Evolutionary conservation across 2,113 vertebrate species (phyloP), one percentile per base, ranked within the genome.

Genomic region (Motacilla alba): DNA sequence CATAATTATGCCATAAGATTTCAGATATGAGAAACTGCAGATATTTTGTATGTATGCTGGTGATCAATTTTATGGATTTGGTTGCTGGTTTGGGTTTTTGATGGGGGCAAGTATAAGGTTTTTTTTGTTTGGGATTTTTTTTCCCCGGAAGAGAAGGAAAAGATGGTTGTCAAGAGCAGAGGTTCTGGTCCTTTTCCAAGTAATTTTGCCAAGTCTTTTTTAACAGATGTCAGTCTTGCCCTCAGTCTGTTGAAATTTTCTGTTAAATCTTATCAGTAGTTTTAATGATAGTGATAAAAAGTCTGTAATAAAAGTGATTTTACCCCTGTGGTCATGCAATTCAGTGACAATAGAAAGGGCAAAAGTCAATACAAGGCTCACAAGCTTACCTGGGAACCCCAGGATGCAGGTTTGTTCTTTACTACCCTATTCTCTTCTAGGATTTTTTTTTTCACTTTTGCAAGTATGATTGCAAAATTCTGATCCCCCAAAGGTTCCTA

Each of bases 31-130:
- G 35, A 87, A 87, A 59, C 5, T 33, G 15, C 4, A 87, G 33
- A 17, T 7, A 11, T 41, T 90, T 82, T 52, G 2, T 28, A 24
- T 30, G 5, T n/a, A n/a, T 62, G 24, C 17, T 30, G 50, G 30
- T 15, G 31, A 92, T 63, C 2, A 59, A 28, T 77, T 64, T 43
- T 49, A 49, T 49, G 41, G 8, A 26, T 43, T 55, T 27, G 4
- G 1, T 35, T 46, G 15, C 9, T 8, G 20, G 7, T 64, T 63
- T 37, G 14, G 7, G 18, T 37, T 66, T 78, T 55, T 79, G 5
- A 4, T 1, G 1, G 6, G 3, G 3, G 7, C 1, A 2, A 27
- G 11, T 17, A 68, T 44, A 37, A 22, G 2, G 8, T 0, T 5
- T 6, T 52, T 50, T 4, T 47, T 50, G 15, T 12, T 47, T 22